A percentile compares a stretch with the other conserved stretches of the same genome.
These are phyloP conservation scores for Tringa solitaria DNA, from an alignment of 2,113 vertebrate species.

Conservation along the genomic window DNA sequence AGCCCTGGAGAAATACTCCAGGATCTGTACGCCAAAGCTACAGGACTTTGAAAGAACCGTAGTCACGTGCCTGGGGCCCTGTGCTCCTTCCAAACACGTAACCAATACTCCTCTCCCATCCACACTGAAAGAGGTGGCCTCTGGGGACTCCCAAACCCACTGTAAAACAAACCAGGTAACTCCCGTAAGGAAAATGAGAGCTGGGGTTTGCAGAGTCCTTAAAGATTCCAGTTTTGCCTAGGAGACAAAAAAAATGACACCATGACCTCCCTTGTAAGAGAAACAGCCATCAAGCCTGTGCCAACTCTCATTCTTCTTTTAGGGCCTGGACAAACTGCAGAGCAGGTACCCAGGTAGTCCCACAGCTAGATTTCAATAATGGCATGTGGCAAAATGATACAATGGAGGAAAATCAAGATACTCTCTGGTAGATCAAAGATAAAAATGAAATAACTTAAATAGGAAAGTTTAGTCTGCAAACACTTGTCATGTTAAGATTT, in stretches of 20 bases:
- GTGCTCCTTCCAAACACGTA: not conserved
- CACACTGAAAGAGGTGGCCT: not conserved
- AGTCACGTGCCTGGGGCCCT: fast-evolving
- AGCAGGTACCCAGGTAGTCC: not conserved
- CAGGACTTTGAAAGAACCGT: not conserved
- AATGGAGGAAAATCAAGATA: not conserved
- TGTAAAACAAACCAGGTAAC: not conserved
- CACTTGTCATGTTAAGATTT: not conserved
- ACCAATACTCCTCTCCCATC: not conserved
- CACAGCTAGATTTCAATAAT: not conserved
- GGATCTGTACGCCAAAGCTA: not conserved
- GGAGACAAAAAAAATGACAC: not conserved
- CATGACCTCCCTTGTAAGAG: not conserved
- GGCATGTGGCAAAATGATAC: not conserved
- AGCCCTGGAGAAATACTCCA: not conserved
- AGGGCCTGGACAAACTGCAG: not conserved
- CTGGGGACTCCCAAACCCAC: not conserved
- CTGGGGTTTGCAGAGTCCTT: not conserved
- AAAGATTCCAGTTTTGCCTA: not conserved
- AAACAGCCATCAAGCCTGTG: not conserved
- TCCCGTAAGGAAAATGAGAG: not conserved
- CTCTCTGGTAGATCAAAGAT: not conserved
- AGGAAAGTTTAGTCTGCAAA: not conserved
- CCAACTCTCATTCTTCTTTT: not conserved
- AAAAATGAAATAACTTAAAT: not conserved